phyloP scores from a whole-genome alignment of 2,888 invertebrate genomes.

The Athalia circularis region DNA sequence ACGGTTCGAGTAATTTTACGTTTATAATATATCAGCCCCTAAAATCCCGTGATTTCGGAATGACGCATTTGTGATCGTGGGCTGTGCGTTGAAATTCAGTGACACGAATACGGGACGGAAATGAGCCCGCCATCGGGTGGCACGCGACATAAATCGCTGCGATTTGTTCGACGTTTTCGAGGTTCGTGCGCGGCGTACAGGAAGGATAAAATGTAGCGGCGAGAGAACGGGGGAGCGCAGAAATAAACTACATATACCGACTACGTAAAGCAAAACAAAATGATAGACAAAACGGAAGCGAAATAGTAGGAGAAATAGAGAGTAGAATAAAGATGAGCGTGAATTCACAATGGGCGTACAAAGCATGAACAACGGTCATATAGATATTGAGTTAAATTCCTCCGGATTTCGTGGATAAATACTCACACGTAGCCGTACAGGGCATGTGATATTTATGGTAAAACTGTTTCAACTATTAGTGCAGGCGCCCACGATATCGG shows the following conservation, averaged over 20 bases:
- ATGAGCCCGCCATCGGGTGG: slow-evolving; percentile 28
- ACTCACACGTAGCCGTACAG: neutral
- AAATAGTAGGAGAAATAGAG: no score
- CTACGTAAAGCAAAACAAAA: no score
- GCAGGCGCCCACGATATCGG: slow-evolving; percentile 30
- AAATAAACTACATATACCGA: neutral
- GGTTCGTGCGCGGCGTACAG: neutral
- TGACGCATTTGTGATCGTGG: neutral
- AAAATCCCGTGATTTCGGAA: neutral
- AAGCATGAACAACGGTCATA: no score
- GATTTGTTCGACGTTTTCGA: slow-evolving; percentile 34
- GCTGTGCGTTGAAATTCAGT: slow-evolving; percentile 36
- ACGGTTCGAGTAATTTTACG: neutral
- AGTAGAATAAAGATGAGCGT: no score
- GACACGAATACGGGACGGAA: slow-evolving; percentile 37
- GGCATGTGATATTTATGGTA: slow-evolving; percentile 19
- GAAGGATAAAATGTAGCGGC: neutral
- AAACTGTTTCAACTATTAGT: slow-evolving; percentile 41
- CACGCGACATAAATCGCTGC: slow-evolving; percentile 28
- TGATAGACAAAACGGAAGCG: no score
- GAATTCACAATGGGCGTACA: no score
- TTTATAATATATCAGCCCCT: neutral
- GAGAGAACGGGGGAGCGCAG: neutral
- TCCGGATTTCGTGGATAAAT: neutral
- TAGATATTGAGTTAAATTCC: neutral